A percentile compares a stretch with the other conserved stretches of the same genome.
Evolutionary conservation across 1,140 invertebrate genomes (phyloP).

Genomic region (Maconellicoccus hirsutus): DNA sequence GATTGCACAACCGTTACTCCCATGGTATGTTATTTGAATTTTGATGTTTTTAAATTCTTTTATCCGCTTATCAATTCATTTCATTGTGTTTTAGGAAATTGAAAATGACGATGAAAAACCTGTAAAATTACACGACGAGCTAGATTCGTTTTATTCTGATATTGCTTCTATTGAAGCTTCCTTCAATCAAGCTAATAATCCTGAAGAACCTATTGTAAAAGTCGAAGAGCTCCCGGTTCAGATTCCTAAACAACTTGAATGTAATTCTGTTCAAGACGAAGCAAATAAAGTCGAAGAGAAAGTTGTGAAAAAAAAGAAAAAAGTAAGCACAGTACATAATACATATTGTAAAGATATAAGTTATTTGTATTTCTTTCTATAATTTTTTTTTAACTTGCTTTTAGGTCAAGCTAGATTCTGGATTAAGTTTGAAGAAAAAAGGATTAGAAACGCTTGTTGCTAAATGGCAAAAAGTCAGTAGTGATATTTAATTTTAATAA

Average conservation of each 20-base stretch:
- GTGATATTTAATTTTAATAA: constrained; percentile 35
- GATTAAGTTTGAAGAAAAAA: constrained; percentile 55
- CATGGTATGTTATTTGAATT: not conserved
- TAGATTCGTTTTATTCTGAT: constrained; percentile 47
- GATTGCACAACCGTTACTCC: not conserved
- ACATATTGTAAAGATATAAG: not conserved
- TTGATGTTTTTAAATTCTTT: too few relatives aligned
- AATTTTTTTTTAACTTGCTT: too few relatives aligned
- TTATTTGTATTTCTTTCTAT: not conserved
- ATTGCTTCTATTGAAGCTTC: constrained; percentile 41
- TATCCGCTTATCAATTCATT: too few relatives aligned
- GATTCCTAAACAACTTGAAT: not conserved
- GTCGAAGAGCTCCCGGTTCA: not conserved
- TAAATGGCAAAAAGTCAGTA: constrained; percentile 60
- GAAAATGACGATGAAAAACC: not conserved
- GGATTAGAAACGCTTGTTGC: constrained; percentile 56
- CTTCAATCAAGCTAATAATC: not conserved
- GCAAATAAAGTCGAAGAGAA: not conserved
- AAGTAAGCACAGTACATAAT: constrained; percentile 35
- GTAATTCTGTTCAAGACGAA: not conserved
- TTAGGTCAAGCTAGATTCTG: constrained; percentile 44
- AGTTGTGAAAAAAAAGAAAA: constrained; percentile 38
- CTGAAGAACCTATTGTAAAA: not conserved
- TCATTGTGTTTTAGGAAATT: not conserved
- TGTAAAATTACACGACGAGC: not conserved